These are phyloP conservation scores for Ypsolopha sequella DNA, from an alignment of 2,888 invertebrate genomes.

Conservation along the genomic window DNA sequence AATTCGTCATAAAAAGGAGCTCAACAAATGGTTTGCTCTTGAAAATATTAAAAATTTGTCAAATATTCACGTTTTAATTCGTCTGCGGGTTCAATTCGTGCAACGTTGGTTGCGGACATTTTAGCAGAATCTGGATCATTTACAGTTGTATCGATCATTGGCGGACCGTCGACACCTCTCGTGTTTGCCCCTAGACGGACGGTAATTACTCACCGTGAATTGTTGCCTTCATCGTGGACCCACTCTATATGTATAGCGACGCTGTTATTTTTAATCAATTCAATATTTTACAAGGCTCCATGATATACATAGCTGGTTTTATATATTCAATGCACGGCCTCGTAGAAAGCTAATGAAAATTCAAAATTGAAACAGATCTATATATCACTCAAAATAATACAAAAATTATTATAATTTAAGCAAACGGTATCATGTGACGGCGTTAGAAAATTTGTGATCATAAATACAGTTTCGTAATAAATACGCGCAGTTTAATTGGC, in stretches of 20 bases:
- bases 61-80: too few species aligned
- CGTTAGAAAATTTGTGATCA: too few species aligned
- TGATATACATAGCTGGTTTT: background rate
- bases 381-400: background rate
- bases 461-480: too few species aligned
- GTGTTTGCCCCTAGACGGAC: background rate
- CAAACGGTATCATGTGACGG: too few species aligned
- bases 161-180: slow-evolving; percentile 24
- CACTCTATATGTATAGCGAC: slow-evolving; percentile 1
- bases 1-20: too few species aligned
- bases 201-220: slow-evolving; percentile 1
- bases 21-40: too few species aligned
- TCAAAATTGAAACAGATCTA: background rate
- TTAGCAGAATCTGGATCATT: slow-evolving; percentile 20
- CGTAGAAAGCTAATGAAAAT: background rate
- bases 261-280: slow-evolving; percentile 3
- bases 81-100: too few species aligned
- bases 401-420: background rate
- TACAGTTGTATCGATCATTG: slow-evolving; percentile 29
- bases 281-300: background rate
- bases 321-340: too few species aligned
- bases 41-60: too few species aligned
- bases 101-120: background rate
- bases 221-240: background rate
- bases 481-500: background rate